Evolutionary conservation across 2,113 vertebrate genomes (phyloP).

Genomic region (Ophthalmolycus amberensis): DNA sequence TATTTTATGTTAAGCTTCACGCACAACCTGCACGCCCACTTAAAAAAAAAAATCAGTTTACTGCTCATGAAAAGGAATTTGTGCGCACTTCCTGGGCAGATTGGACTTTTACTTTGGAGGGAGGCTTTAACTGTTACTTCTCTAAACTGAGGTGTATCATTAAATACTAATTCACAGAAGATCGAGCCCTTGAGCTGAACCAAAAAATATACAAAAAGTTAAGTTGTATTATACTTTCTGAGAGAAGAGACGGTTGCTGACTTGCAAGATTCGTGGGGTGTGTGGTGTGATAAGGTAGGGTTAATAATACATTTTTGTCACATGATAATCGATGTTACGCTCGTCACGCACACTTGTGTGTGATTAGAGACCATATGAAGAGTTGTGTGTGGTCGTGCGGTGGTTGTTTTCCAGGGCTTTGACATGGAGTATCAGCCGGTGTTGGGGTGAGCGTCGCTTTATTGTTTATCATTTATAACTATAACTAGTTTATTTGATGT

Average conservation of each 20-base stretch:
- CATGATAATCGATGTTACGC: background rate
- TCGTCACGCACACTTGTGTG: background rate
- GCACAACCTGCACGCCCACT: background rate
- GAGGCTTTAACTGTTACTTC: background rate
- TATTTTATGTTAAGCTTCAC: background rate
- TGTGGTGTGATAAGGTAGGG: background rate
- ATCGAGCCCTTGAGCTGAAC: background rate
- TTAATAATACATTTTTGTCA: background rate
- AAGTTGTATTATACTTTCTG: background rate
- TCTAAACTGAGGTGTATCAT: background rate
- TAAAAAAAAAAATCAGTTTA: background rate
- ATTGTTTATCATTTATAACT: no score
- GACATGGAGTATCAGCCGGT: slow-evolving; percentile 60
- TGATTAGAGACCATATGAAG: background rate
- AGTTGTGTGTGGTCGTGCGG: background rate
- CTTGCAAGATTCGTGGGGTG: background rate
- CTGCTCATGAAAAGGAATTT: background rate
- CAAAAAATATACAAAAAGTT: background rate
- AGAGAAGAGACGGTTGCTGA: background rate
- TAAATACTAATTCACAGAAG: background rate
- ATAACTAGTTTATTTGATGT: background rate
- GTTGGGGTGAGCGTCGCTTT: slow-evolving; percentile 15
- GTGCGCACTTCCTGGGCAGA: slow-evolving; percentile 62
- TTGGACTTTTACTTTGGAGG: background rate
- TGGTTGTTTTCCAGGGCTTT: accelerated